Evolutionary conservation across 1,140 invertebrate species (phyloP).

Genomic region (Drosophila gunungcola): DNA sequence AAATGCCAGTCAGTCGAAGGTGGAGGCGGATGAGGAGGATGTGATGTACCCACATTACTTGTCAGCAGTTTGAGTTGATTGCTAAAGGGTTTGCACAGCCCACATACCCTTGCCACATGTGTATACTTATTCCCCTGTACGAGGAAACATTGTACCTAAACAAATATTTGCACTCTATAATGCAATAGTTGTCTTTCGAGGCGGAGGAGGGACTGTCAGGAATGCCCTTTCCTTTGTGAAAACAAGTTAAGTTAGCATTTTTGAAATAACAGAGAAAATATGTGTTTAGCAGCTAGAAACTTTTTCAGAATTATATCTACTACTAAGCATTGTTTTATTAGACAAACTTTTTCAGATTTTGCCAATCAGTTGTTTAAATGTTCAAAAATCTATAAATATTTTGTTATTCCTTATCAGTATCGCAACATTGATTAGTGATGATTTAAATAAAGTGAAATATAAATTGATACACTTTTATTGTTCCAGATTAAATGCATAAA

Average conservation of each 20-base stretch:
- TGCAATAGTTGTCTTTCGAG: conserved; percentile 18
- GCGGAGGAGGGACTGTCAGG: neutral
- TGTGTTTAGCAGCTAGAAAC: too few species aligned
- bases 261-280: neutral
- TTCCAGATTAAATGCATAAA: too few species aligned
- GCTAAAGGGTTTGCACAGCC: conserved; percentile 29
- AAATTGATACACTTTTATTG: too few species aligned
- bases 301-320: too few species aligned
- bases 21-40: conserved; percentile 4
- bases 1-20: conserved; percentile 19
- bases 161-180: conserved; percentile 51
- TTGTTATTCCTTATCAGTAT: too few species aligned
- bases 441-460: too few species aligned
- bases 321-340: too few species aligned
- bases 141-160: conserved; percentile 2
- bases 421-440: too few species aligned
- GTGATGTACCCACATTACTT: conserved; percentile 14
- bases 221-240: neutral
- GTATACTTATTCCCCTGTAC: neutral
- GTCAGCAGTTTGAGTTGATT: conserved; percentile 55
- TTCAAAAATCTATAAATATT: too few species aligned
- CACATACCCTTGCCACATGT: conserved; percentile 2
- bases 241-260: neutral
- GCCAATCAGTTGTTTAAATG: too few species aligned
- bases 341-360: too few species aligned